Evolutionary conservation across 1,140 invertebrate genomes (phyloP).

Genomic region (Atta texana): DNA sequence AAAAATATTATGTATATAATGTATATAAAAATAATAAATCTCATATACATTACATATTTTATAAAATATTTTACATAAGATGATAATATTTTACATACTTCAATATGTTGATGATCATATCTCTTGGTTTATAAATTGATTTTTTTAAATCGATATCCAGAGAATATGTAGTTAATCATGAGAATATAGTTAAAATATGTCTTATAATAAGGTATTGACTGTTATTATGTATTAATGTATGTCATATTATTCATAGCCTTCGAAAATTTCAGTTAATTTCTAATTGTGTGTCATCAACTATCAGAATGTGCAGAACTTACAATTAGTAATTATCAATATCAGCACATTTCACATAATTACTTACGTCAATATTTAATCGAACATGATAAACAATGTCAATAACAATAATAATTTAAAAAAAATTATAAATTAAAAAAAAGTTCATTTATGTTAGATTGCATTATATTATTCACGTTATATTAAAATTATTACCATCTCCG

Average conservation of each 20-base stretch:
- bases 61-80: background rate
- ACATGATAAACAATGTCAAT: conserved; percentile 11
- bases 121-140: background rate
- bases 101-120: background rate
- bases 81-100: background rate
- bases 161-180: background rate
- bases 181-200: background rate
- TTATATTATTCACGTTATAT: background rate
- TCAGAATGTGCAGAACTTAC: background rate
- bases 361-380: conserved; percentile 15
- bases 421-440: background rate
- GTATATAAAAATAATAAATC: too few relatives aligned
- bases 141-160: background rate
- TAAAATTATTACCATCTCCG: conserved; percentile 18
- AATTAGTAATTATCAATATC: background rate
- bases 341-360: background rate
- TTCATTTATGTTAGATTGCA: background rate
- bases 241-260: background rate
- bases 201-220: background rate
- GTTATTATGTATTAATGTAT: background rate
- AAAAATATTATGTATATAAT: too few relatives aligned
- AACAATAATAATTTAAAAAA: conserved; percentile 14
- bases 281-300: conserved; percentile 12
- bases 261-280: background rate
- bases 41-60: background rate